Percentiles rank a stretch among this genome's conserved stretches.
Evolutionary conservation across 1,140 invertebrate species (phyloP).

Genomic region (Drosophila arawakana): DNA sequence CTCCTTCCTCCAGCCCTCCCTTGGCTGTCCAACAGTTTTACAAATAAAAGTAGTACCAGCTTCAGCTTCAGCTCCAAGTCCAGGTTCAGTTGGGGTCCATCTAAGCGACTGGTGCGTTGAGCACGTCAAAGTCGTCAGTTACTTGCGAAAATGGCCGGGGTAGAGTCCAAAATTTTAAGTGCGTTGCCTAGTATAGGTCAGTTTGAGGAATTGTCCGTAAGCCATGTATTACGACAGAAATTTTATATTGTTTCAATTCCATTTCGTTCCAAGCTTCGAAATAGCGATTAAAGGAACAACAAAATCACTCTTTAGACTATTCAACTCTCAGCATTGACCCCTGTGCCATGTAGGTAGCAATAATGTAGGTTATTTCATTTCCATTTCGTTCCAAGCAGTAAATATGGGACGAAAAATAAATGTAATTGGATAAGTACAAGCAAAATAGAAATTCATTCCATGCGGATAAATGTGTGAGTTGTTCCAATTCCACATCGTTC

Average conservation of each 20-base stretch:
- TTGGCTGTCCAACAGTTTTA: constrained; percentile 4
- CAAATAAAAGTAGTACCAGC: constrained; percentile 15
- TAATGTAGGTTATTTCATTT: too few species aligned
- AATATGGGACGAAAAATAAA: too few species aligned
- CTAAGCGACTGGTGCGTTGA: constrained; percentile 32
- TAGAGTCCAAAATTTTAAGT: constrained; percentile 1
- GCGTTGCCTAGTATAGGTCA: constrained; percentile 16
- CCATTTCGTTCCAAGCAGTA: too few species aligned
- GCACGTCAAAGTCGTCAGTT: constrained; percentile 52
- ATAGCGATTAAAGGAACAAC: background rate
- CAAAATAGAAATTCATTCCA: too few species aligned
- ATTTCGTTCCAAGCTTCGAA: background rate
- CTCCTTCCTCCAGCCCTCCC: background rate
- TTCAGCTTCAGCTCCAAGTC: constrained; percentile 27
- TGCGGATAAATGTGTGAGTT: background rate
- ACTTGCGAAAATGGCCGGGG: constrained; percentile 22
- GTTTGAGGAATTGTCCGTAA: background rate
- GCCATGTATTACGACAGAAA: background rate
- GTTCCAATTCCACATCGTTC: background rate
- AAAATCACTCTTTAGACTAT: too few species aligned
- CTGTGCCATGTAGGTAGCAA: too few species aligned
- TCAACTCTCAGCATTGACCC: too few species aligned
- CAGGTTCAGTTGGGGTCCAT: constrained; percentile 11
- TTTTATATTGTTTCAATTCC: background rate
- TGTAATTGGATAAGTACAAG: too few species aligned